Conservation (phyloP, 2,113 vertebrate species). For the Labeo rohita region DNA sequence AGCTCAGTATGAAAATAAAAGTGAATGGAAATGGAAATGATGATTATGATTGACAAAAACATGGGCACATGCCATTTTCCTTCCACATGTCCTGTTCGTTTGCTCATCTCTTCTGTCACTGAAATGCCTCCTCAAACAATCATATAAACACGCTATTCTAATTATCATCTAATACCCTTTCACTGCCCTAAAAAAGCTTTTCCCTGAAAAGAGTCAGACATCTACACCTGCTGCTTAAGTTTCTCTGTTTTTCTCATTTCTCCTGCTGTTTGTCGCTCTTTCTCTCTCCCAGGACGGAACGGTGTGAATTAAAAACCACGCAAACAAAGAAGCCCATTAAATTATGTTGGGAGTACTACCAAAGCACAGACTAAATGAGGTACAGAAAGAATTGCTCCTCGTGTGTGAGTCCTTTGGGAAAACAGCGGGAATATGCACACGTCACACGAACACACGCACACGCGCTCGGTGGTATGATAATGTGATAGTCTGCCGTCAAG, state of each 20-base stretch:
- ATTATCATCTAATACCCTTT: constrained; percentile 11
- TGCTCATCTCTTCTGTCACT: neutral
- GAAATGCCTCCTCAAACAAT: constrained; percentile 11
- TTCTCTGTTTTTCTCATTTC: neutral
- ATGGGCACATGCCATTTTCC: neutral
- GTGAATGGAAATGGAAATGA: neutral
- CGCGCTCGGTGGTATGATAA: constrained; percentile 16
- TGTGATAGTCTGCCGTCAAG: constrained; percentile 8
- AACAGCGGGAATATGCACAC: neutral
- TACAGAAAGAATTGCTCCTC: neutral
- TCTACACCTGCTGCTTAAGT: constrained; percentile 13
- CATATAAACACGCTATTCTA: neutral
- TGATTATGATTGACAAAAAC: neutral
- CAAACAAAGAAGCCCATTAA: constrained; percentile 54
- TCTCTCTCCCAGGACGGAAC: neutral
- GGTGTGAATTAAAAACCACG: constrained; percentile 27
- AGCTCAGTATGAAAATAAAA: neutral
- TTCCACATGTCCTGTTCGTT: neutral
- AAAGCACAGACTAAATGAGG: constrained; percentile 38
- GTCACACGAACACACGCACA: neutral
- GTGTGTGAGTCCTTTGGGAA: constrained; percentile 11
- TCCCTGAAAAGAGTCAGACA: neutral
- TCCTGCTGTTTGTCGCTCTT: neutral
- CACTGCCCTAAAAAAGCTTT: neutral
- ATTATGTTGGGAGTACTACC: constrained; percentile 28